Conservation (phyloP, 2,797 vertebrate genomes). For the Artibeus jamaicensis region DNA sequence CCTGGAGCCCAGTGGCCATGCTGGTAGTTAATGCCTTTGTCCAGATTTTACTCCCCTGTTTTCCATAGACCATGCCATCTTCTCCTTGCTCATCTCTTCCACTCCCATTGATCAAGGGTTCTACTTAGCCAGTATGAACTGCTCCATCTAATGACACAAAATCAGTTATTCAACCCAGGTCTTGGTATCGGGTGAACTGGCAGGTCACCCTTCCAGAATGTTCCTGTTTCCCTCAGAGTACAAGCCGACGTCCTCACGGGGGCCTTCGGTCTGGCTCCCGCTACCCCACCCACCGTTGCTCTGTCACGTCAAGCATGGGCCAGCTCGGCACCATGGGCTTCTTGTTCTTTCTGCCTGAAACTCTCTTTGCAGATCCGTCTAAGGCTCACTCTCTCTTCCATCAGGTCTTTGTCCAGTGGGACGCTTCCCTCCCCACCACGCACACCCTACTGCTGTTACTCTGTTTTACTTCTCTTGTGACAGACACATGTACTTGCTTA, state of each 20-base stretch:
- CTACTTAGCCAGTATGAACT: background rate
- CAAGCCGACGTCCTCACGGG: background rate
- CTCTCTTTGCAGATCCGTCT: background rate
- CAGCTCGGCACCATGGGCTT: background rate
- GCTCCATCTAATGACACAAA: background rate
- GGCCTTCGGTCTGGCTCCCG: background rate
- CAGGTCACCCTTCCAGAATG: background rate
- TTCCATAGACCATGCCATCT: background rate
- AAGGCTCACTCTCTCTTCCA: too few species aligned
- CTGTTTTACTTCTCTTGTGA: background rate
- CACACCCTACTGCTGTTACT: background rate
- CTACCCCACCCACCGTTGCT: background rate
- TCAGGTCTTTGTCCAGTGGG: background rate
- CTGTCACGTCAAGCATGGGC: background rate
- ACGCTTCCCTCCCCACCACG: background rate
- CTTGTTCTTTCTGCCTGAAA: background rate
- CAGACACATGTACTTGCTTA: background rate
- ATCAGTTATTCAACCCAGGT: background rate
- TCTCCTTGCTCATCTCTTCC: background rate
- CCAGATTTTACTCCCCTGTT: background rate
- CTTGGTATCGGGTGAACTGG: background rate
- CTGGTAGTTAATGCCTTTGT: background rate
- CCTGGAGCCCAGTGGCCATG: background rate
- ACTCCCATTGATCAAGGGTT: background rate
- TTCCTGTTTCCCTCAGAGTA: background rate